These are phyloP conservation scores for Sclerurus mexicanus DNA, from an alignment of 2,113 vertebrate species.

Conservation along the genomic window DNA sequence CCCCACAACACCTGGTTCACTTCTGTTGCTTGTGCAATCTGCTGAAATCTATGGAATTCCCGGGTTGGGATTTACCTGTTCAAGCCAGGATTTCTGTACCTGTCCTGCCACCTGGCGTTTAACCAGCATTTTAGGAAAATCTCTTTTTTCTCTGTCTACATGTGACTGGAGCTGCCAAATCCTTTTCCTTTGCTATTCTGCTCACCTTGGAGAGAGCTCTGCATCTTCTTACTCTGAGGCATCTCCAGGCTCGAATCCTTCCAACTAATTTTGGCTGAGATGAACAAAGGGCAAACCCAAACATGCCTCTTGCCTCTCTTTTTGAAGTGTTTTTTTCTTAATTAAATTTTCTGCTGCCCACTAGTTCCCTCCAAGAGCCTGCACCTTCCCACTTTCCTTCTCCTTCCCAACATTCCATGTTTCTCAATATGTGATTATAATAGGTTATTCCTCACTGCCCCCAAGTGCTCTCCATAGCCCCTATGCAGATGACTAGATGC, in stretches of 20 bases:
- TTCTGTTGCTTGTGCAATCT: neutral
- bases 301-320: neutral
- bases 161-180: fast-evolving
- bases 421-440: neutral
- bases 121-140: neutral
- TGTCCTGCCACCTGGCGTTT: neutral
- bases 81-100: neutral
- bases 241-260: neutral
- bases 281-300: constrained; percentile 28
- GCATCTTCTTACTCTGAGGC: neutral
- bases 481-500: neutral
- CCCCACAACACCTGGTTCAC: fast-evolving
- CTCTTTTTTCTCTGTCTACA: neutral
- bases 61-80: neutral
- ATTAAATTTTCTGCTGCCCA: neutral
- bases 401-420: neutral
- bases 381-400: neutral
- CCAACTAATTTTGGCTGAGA: neutral
- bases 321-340: neutral
- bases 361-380: neutral
- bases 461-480: neutral
- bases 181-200: neutral
- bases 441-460: neutral
- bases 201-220: neutral
- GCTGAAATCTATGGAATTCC: neutral